Percentiles rank a stretch among this genome's conserved stretches.
These are phyloP conservation scores for Scolanthus callimorphus DNA, from an alignment of 92 coral and sea anemone species.

Conservation along the genomic window DNA sequence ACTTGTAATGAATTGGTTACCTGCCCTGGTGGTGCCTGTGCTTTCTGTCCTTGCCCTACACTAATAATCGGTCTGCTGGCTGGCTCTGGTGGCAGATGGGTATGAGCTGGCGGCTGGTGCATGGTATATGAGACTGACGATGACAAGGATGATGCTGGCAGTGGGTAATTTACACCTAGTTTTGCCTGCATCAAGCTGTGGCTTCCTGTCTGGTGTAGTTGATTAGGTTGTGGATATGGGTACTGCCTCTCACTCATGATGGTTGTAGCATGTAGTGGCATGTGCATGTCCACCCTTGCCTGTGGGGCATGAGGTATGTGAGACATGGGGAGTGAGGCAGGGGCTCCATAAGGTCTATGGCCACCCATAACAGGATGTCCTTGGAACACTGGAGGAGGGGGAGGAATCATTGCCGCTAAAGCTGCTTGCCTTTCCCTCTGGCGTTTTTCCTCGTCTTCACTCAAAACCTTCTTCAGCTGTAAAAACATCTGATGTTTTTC, in stretches of 20 bases:
- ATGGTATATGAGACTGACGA: background rate
- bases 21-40: background rate
- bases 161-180: too few relatives aligned
- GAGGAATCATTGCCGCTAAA: background rate
- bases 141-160: background rate
- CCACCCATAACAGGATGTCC: constrained; percentile 8
- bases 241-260: too few relatives aligned
- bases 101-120: background rate
- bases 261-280: too few relatives aligned
- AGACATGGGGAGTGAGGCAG: background rate
- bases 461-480: constrained; percentile 74
- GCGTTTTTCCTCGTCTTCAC: constrained; percentile 59
- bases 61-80: background rate
- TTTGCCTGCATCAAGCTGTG: background rate
- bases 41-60: background rate
- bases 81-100: background rate
- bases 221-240: background rate
- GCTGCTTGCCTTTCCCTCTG: constrained; percentile 37
- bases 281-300: background rate
- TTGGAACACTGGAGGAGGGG: constrained; percentile 2
- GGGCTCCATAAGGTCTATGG: constrained; percentile 12
- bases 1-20: too few relatives aligned
- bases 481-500: constrained; percentile 88
- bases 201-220: background rate
- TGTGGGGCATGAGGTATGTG: background rate